A percentile compares a stretch with the other conserved stretches of the same genome.
Conservation (phyloP, 2,797 vertebrate species). For the Falco peregrinus region DNA sequence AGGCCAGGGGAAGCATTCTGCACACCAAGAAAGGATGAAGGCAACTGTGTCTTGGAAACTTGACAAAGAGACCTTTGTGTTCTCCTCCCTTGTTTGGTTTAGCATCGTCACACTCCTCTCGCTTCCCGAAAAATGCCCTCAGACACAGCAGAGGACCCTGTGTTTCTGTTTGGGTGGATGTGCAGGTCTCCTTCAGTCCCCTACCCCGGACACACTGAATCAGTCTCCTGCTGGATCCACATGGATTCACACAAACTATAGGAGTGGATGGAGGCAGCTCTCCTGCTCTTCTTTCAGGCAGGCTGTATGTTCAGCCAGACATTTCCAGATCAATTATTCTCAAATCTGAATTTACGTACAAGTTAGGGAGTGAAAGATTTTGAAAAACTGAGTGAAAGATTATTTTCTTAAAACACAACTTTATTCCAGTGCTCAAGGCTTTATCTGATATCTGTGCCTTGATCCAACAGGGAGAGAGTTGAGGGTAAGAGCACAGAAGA, state of each 20-base stretch:
- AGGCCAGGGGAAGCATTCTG: conserved; percentile 24
- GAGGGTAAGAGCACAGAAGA: background rate
- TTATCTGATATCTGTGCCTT: background rate
- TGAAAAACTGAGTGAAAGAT: background rate
- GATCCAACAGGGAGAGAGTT: background rate
- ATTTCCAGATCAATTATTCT: conserved; percentile 53
- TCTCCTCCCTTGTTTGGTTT: conserved; percentile 23
- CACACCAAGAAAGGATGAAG: conserved; percentile 47
- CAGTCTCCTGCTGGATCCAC: conserved; percentile 43
- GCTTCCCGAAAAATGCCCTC: conserved; percentile 7
- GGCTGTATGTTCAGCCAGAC: conserved; percentile 3
- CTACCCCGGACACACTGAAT: conserved; percentile 31
- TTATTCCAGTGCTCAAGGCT: background rate
- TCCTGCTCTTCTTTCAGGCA: conserved; percentile 18
- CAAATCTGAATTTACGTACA: conserved; percentile 12
- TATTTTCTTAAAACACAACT: background rate
- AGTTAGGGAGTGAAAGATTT: conserved; percentile 1
- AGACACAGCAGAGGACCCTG: background rate
- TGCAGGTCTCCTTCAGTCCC: background rate
- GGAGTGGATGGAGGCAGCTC: background rate
- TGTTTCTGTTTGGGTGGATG: conserved; percentile 28
- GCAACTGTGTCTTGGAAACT: conserved; percentile 48
- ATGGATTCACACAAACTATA: conserved; percentile 54
- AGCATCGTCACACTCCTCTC: background rate
- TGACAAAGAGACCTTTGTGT: conserved; percentile 56